Conservation (phyloP, 2,797 vertebrate genomes). For the Limosa lapponica region DNA sequence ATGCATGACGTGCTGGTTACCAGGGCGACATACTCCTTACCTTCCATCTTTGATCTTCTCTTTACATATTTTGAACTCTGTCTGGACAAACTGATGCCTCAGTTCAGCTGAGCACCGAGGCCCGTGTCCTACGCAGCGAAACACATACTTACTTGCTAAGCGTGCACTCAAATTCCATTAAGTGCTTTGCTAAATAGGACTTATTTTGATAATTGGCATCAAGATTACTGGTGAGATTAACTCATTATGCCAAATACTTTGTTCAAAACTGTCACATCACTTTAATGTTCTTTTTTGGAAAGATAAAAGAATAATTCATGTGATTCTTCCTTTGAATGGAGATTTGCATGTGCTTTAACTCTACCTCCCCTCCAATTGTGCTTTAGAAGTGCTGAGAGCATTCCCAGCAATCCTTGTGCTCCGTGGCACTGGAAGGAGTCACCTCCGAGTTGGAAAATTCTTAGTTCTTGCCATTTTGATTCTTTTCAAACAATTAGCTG, state of each 20-base stretch:
- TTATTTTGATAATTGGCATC: not conserved
- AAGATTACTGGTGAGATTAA: not conserved
- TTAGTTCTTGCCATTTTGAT: not conserved
- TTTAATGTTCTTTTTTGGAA: not conserved
- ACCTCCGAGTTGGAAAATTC: not conserved
- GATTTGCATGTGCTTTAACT: not conserved
- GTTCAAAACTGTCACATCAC: not conserved
- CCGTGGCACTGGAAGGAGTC: not conserved
- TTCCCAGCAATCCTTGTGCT: not conserved
- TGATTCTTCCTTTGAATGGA: not conserved
- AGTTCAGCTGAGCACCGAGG: not conserved
- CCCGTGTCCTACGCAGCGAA: not conserved
- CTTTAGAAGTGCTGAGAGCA: not conserved
- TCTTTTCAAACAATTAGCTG: not conserved
- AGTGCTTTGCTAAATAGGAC: not conserved
- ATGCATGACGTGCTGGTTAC: not conserved
- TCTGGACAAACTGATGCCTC: not conserved
- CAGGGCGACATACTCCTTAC: not conserved
- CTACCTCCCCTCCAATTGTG: not conserved
- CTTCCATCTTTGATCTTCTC: not conserved
- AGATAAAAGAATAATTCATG: not conserved
- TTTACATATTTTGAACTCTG: not conserved
- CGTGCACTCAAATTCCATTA: not conserved
- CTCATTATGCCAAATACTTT: not conserved
- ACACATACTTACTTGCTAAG: not conserved